These are phyloP conservation scores for Dinomys branickii DNA, from an alignment of 2,113 vertebrate species.

Conservation along the genomic window DNA sequence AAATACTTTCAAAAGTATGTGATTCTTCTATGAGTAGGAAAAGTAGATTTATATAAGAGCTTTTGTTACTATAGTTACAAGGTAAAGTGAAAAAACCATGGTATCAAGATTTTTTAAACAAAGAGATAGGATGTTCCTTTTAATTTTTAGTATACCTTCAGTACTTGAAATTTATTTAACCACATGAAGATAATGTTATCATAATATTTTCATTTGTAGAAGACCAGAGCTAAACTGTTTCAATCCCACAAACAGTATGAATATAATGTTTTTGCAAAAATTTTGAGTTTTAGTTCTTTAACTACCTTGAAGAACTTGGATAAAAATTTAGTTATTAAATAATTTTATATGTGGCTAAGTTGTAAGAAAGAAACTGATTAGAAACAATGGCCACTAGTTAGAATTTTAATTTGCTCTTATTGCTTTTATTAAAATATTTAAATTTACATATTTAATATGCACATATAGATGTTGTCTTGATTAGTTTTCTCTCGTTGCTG, in stretches of 20 bases:
- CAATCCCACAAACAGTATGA: background rate
- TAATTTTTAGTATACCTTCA: background rate
- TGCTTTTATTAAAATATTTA: background rate
- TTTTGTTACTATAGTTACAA: constrained; percentile 22
- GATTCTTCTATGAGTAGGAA: background rate
- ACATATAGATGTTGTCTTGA: too few species aligned
- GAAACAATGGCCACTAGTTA: background rate
- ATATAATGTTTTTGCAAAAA: background rate
- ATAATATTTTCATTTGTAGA: constrained; percentile 39
- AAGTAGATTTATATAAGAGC: background rate
- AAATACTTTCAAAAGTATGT: background rate
- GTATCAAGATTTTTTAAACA: background rate
- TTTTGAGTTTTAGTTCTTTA: background rate
- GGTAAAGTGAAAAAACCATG: background rate
- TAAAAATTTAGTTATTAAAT: background rate
- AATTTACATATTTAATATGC: background rate
- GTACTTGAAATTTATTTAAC: background rate
- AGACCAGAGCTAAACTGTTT: background rate
- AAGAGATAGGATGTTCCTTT: background rate
- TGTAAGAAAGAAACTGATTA: background rate
- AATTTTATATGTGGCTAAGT: background rate
- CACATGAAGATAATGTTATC: constrained; percentile 2
- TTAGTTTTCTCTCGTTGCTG: too few species aligned
- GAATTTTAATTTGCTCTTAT: background rate
- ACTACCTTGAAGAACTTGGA: background rate